These are phyloP conservation scores for Ganaspis brasiliensis DNA, from an alignment of 2,888 invertebrate species.

Conservation along the genomic window DNA sequence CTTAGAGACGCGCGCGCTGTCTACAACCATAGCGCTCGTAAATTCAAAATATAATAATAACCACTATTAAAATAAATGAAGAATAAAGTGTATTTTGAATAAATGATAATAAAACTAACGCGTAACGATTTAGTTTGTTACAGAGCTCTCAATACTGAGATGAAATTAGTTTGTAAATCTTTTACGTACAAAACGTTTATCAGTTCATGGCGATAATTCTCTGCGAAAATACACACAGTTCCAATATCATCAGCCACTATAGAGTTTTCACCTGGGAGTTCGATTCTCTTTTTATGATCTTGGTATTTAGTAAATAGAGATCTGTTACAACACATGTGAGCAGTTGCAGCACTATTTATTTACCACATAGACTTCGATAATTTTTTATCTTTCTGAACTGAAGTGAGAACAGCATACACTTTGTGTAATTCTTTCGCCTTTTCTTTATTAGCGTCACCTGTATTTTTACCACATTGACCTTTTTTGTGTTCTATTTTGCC, in stretches of 20 bases:
- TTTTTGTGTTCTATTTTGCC: neutral
- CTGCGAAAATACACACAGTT: neutral
- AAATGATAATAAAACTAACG: neutral
- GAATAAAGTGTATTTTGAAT: no score
- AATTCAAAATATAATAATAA: no score
- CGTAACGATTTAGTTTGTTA: no score
- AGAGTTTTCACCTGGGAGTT: neutral
- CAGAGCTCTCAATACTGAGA: neutral
- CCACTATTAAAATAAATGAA: no score
- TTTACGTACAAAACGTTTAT: neutral
- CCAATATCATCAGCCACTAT: neutral
- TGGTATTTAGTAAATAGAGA: neutral
- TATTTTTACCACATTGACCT: constrained; percentile 11
- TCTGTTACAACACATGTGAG: constrained; percentile 16
- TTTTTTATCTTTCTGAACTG: neutral
- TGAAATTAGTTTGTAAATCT: no score
- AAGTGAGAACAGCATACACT: neutral
- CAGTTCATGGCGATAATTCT: neutral
- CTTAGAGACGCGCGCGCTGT: no score
- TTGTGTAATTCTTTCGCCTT: neutral
- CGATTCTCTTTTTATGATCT: neutral
- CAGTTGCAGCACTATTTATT: neutral
- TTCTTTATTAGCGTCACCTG: no score
- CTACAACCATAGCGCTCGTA: no score
- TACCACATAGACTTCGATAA: constrained; percentile 1